A percentile compares a stretch with the other conserved stretches of the same genome.
phyloP scores from a whole-genome alignment of 2,888 invertebrate species.

The Bellardia bayeri region DNA sequence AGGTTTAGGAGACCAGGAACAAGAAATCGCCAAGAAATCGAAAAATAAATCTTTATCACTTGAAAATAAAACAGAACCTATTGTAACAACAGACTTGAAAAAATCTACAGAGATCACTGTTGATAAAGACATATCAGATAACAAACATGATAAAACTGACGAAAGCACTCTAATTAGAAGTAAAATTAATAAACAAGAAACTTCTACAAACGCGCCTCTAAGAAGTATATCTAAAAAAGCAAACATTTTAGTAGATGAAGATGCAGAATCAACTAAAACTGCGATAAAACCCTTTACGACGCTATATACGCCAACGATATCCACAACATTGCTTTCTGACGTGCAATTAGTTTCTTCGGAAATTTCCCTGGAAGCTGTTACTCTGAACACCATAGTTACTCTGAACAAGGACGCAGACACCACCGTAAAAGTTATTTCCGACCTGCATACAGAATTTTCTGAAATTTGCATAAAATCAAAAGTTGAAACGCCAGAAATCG shows the following conservation, averaged over 20 bases:
- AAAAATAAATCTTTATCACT: neutral
- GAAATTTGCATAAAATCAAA: neutral
- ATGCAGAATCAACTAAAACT: neutral
- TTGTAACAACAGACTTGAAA: no score
- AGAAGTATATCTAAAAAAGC: conserved; percentile 3
- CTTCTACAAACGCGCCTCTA: neutral
- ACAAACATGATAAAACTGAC: no score
- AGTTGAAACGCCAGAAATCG: neutral
- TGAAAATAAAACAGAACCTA: no score
- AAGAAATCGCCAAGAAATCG: neutral
- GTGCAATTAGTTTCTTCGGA: neutral
- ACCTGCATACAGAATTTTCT: neutral
- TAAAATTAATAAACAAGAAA: neutral
- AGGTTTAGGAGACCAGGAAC: neutral
- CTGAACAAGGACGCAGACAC: neutral
- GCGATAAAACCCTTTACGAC: neutral
- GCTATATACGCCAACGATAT: neutral
- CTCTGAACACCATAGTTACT: no score
- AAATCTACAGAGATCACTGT: no score
- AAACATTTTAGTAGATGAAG: neutral
- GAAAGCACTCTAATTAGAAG: neutral
- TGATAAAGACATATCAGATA: no score
- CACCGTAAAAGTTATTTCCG: neutral
- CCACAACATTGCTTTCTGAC: neutral
- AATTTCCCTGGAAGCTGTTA: neutral